Percentiles rank a stretch among this genome's conserved stretches.
These are phyloP conservation scores for Aspiorhynchus laticeps DNA, from an alignment of 2,113 vertebrate species.

Conservation along the genomic window DNA sequence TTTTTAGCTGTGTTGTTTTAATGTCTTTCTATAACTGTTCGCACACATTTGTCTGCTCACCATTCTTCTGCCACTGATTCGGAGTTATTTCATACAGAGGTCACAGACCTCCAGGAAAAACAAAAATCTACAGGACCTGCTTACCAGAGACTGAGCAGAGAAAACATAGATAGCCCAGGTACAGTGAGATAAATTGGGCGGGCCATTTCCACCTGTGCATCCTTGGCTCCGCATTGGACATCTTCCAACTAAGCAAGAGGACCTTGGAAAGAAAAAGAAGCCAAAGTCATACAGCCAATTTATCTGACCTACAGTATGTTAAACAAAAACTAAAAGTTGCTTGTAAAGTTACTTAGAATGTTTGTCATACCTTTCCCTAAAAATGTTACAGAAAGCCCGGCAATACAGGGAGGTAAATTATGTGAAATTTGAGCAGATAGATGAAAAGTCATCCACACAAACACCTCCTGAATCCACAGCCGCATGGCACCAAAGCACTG, in stretches of 20 bases:
- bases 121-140: neutral
- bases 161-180: constrained; percentile 69
- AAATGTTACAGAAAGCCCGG: constrained; percentile 28
- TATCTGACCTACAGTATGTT: neutral
- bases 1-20: neutral
- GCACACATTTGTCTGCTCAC: neutral
- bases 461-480: constrained; percentile 57
- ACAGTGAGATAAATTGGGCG: constrained; percentile 61
- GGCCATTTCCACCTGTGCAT: constrained; percentile 55
- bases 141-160: constrained; percentile 69
- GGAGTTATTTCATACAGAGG: neutral
- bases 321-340: neutral
- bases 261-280: constrained; percentile 53
- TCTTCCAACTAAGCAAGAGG: constrained; percentile 63
- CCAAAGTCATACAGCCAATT: constrained; percentile 54
- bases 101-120: neutral
- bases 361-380: constrained; percentile 60
- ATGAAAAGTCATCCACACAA: constrained; percentile 65
- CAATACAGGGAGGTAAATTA: constrained; percentile 50
- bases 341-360: constrained; percentile 46
- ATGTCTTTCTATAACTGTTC: neutral
- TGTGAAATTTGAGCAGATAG: constrained; percentile 58
- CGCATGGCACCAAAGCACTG: constrained; percentile 66
- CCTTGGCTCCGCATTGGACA: constrained; percentile 67
- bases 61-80: neutral